Evolutionary conservation across 1,140 invertebrate genomes (phyloP).

Genomic region (Drosophila equinoxialis): DNA sequence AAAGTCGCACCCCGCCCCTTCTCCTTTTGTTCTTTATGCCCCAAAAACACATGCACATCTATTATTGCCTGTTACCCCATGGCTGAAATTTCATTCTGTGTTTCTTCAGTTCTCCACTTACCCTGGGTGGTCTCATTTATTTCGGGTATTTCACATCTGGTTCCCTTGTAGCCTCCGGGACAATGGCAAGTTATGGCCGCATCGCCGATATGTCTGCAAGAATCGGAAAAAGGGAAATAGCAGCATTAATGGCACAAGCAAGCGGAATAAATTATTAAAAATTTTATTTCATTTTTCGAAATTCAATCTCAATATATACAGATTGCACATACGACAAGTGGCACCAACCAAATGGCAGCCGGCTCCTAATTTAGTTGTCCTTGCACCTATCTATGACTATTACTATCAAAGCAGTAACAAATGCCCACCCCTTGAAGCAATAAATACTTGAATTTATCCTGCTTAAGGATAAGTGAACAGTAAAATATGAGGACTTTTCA

Average conservation of each 20-base stretch:
- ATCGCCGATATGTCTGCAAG: slow-evolving; percentile 88
- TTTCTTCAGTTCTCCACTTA: slow-evolving; percentile 52
- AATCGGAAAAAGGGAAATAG: slow-evolving; percentile 24
- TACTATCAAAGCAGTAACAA: too few species aligned
- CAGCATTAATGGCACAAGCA: not conserved
- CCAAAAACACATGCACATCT: slow-evolving; percentile 48
- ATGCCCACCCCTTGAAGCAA: not conserved
- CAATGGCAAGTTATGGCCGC: slow-evolving; percentile 88
- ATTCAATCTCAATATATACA: not conserved
- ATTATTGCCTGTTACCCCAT: slow-evolving; percentile 48
- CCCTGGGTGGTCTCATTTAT: slow-evolving; percentile 76
- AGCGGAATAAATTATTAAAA: not conserved
- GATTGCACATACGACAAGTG: not conserved
- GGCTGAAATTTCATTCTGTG: slow-evolving; percentile 29
- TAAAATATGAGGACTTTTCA: not conserved
- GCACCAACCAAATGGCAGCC: too few species aligned
- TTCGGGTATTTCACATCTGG: slow-evolving; percentile 87
- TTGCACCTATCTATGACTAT: too few species aligned
- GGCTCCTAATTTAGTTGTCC: too few species aligned
- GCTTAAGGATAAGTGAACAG: not conserved
- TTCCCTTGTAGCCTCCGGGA: slow-evolving; percentile 86
- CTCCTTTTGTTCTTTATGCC: slow-evolving; percentile 25
- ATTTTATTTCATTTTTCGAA: not conserved
- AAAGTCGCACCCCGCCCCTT: too few species aligned
- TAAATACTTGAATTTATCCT: not conserved